phyloP scores from a whole-genome alignment of 2,888 invertebrate genomes.

The Nemapogon koenigi region DNA sequence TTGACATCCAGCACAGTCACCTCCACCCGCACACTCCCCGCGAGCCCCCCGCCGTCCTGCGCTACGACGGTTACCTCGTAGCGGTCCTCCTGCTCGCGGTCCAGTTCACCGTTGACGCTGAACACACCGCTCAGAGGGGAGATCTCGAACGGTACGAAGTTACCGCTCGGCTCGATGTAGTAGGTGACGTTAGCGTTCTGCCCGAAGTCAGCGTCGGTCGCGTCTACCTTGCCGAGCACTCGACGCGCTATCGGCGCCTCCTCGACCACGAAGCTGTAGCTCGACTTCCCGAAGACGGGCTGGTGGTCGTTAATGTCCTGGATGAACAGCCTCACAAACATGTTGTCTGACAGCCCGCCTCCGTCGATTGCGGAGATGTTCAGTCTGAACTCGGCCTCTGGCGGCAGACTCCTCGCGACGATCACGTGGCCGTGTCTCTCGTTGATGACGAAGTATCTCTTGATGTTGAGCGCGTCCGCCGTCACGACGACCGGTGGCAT shows the following conservation, averaged over 20 bases:
- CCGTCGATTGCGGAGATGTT: constrained; percentile 80
- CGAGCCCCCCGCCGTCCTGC: constrained; percentile 75
- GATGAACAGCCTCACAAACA: constrained; percentile 74
- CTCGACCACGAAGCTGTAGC: constrained; percentile 82
- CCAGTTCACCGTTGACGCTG: constrained; percentile 76
- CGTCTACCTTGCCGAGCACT: constrained; percentile 77
- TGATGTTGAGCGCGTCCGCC: constrained; percentile 52
- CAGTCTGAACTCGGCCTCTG: constrained; percentile 77
- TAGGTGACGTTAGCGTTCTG: constrained; percentile 81
- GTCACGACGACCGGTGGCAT: constrained; percentile 58
- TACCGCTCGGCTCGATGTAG: constrained; percentile 54
- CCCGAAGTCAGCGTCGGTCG: constrained; percentile 81
- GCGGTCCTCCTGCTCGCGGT: constrained; percentile 74
- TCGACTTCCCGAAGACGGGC: constrained; percentile 81
- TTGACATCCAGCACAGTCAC: constrained; percentile 84
- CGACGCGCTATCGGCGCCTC: constrained; percentile 78
- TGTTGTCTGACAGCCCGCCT: constrained; percentile 74
- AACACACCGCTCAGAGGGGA: constrained; percentile 73
- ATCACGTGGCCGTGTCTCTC: constrained; percentile 77
- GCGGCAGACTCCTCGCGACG: constrained; percentile 72
- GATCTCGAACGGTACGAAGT: constrained; percentile 71
- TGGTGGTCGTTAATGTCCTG: constrained; percentile 85
- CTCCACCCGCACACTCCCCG: constrained; percentile 78
- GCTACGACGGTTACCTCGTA: constrained; percentile 78
- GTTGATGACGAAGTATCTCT: constrained; percentile 78